Percentiles rank a stretch among this genome's conserved stretches.
Conservation (phyloP, 2,113 vertebrate species). For the Shinisaurus crocodilurus region DNA sequence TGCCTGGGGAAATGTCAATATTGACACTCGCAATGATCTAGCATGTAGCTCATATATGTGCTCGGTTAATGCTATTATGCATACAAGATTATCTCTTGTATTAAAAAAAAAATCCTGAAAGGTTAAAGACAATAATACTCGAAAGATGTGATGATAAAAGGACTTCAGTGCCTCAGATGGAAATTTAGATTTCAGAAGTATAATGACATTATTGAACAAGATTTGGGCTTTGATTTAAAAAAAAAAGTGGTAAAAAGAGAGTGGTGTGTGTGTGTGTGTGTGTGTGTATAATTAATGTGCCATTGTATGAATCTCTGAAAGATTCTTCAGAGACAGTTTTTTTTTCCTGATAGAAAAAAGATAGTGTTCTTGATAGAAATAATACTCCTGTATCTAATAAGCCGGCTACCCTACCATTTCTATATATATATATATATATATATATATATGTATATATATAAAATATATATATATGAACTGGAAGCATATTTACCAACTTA, state of each 20-base stretch:
- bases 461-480: background rate
- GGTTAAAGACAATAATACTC: conserved; percentile 55
- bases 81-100: conserved; percentile 33
- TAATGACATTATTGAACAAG: conserved; percentile 46
- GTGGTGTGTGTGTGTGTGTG: conserved; percentile 5
- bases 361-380: conserved; percentile 2
- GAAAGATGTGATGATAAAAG: conserved; percentile 33
- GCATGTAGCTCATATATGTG: conserved; percentile 51
- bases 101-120: conserved; percentile 35
- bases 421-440: background rate
- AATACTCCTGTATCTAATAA: background rate
- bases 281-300: conserved; percentile 29
- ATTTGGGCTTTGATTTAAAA: conserved; percentile 47
- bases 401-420: background rate
- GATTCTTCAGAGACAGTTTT: background rate
- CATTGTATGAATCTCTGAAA: conserved; percentile 37
- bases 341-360: background rate
- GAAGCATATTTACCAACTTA: background rate
- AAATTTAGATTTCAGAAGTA: conserved; percentile 59
- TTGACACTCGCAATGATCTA: conserved; percentile 59
- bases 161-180: conserved; percentile 47
- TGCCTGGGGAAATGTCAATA: conserved; percentile 65
- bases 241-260: conserved; percentile 48
- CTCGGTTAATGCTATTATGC: conserved; percentile 52
- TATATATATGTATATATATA: background rate